These are phyloP conservation scores for Aproaerema taeniolella DNA, from an alignment of 2,888 invertebrate genomes.

Conservation along the genomic window DNA sequence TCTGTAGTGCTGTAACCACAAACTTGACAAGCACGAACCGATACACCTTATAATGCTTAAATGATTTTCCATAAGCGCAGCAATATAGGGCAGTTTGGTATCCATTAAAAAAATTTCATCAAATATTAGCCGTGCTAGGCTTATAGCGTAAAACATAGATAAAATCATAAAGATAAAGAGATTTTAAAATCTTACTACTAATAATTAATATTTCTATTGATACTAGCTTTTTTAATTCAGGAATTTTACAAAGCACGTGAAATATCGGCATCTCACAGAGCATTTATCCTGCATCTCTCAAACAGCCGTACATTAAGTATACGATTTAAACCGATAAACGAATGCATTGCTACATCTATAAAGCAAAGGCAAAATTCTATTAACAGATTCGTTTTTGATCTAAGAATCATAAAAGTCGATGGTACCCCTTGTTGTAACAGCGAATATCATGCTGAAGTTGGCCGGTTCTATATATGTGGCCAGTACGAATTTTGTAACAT, in stretches of 20 bases:
- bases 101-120: too few species aligned
- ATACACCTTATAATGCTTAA: too few species aligned
- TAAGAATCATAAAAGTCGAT: conserved; percentile 55
- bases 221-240: conserved; percentile 42
- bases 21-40: too few species aligned
- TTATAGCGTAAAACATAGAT: too few species aligned
- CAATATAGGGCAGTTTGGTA: too few species aligned
- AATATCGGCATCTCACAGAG: conserved; percentile 64
- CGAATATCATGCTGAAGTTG: conserved; percentile 61
- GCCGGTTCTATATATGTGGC: conserved; percentile 76
- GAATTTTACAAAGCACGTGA: conserved; percentile 59
- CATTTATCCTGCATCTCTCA: conserved; percentile 40
- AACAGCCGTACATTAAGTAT: conserved; percentile 41
- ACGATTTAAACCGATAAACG: conserved; percentile 51
- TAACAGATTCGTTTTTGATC: conserved; percentile 57
- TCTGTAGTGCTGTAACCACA: too few species aligned
- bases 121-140: too few species aligned
- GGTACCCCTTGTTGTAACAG: conserved; percentile 50
- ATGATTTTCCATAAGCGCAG: too few species aligned
- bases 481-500: conserved; percentile 69
- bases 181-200: too few species aligned
- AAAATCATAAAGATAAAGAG: too few species aligned
- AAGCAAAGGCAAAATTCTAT: conserved; percentile 35
- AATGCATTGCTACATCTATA: conserved; percentile 56
- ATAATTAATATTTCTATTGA: too few species aligned